Base-by-base conservation (phyloP, 2,888 invertebrate genomes). In the Gasteruption jaculator region DNA sequence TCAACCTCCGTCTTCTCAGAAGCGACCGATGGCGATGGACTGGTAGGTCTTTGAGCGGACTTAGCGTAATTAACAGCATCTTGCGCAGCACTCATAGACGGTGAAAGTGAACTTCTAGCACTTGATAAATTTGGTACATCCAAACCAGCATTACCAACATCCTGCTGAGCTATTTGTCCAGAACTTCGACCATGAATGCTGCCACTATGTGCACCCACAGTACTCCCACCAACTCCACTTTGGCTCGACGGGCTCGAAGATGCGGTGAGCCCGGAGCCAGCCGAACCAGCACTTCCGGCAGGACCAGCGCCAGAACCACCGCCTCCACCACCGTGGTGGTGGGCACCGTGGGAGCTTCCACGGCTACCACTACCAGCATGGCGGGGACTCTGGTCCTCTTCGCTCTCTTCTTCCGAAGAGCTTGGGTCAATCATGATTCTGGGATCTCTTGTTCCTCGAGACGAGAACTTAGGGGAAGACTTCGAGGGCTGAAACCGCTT, bases 371-470 rank as follows among this genome's bases (percentile, higher is more conserved):
- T 65, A 57, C 50, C 64, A 53, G 46, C 69, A 62, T 56, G 67
- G 60, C 56, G 77, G 61, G 74, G 78, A 76, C 76, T 83, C 71
- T 86, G 86, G 73, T 92, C 92, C 73, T 91, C 92, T 57, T 93
- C 93, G 58, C 85, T 91, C 70, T 94, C 93, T 73, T 93, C 93
- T 73, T 94, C 94, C 49, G 93, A 93, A 56, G 93, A 93, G 73
- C 93, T 93, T 54, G 93, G 93, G 71, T 93, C 92, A 72, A 94
- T 91, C 94, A 94, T 93, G 53, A 35, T 43, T 49, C 35, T 43
- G 31, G 5, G 16, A 30, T 12, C 21, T 27, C 22, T 22, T 16
- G 21, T n/a, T n/a, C n/a, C n/a, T n/a, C n/a, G n/a, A n/a, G n/a
- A n/a, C n/a, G n/a, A n/a, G n/a, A n/a, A n/a, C n/a, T n/a, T 8